Conservation (phyloP, 2,797 vertebrate species). For the Cuculus canorus region DNA sequence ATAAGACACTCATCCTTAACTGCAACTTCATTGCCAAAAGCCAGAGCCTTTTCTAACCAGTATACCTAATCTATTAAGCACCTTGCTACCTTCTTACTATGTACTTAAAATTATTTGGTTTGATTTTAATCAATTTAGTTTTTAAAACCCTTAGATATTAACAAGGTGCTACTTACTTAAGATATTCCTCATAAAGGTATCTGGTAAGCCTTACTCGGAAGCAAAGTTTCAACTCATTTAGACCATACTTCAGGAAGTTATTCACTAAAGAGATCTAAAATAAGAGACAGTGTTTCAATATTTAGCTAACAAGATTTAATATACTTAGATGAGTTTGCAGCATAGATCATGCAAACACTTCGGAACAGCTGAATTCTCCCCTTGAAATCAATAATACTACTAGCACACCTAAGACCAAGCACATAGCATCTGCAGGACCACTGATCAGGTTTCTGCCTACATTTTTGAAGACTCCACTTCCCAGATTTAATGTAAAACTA, state of each 20-base stretch:
- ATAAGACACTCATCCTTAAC: background rate
- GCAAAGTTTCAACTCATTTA: constrained; percentile 94
- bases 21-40: background rate
- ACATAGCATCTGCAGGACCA: background rate
- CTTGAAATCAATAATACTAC: background rate
- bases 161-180: constrained; percentile 86
- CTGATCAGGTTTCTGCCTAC: background rate
- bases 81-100: background rate
- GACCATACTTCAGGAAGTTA: constrained; percentile 95
- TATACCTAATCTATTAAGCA: background rate
- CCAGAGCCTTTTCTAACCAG: background rate
- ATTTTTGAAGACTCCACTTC: background rate
- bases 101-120: background rate
- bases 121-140: background rate
- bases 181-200: constrained; percentile 93
- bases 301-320: background rate
- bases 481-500: background rate
- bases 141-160: background rate
- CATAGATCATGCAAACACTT: background rate
- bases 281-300: background rate
- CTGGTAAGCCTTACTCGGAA: constrained; percentile 92
- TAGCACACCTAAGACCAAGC: background rate
- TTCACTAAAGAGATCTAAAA: constrained; percentile 95
- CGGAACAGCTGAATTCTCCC: background rate
- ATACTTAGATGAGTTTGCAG: background rate